A percentile compares a stretch with the other conserved stretches of the same genome.
These are phyloP conservation scores for Psammodynastes pulverulentus DNA, from an alignment of 2,113 vertebrate genomes.

Conservation along the genomic window DNA sequence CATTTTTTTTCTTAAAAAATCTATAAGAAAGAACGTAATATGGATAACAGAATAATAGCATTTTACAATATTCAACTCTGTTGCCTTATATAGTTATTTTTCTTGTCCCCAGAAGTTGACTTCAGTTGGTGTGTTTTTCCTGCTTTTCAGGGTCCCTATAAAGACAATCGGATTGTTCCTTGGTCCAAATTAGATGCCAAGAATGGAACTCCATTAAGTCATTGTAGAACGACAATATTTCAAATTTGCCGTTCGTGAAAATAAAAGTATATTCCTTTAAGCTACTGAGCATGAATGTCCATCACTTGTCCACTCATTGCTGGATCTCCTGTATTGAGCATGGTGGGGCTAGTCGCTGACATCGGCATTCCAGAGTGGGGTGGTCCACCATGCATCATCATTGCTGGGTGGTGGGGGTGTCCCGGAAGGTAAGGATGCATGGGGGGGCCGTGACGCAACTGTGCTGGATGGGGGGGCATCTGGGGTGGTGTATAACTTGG, in stretches of 20 bases:
- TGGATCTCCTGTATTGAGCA: slow-evolving; percentile 80
- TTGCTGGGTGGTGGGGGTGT: slow-evolving; percentile 84
- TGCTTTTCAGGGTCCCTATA: slow-evolving; percentile 85
- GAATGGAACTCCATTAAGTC: slow-evolving; percentile 79
- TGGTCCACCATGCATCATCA: slow-evolving; percentile 87
- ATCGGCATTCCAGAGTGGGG: slow-evolving; percentile 87
- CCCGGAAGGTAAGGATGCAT: slow-evolving; percentile 88
- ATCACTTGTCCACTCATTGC: slow-evolving; percentile 84
- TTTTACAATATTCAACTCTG: slow-evolving; percentile 99
- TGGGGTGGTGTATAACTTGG: slow-evolving; percentile 80
- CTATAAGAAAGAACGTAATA: slow-evolving; percentile 99
- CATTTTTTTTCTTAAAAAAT: slow-evolving; percentile 98
- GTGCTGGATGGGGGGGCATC: slow-evolving; percentile 82
- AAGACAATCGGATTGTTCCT: slow-evolving; percentile 86
- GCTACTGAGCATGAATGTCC: slow-evolving; percentile 87
- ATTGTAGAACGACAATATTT: slow-evolving; percentile 82
- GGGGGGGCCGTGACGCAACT: slow-evolving; percentile 82
- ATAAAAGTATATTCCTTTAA: slow-evolving; percentile 76
- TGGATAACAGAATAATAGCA: slow-evolving; percentile 99
- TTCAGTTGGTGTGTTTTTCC: slow-evolving; percentile 78
- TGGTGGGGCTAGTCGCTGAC: slow-evolving; percentile 82
- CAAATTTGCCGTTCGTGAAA: slow-evolving; percentile 76
- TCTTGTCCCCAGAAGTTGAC: slow-evolving; percentile 87
- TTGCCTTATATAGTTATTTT: slow-evolving; percentile 97
- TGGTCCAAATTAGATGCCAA: slow-evolving; percentile 84